Evolutionary conservation across 2,113 vertebrate species (phyloP).

Genomic region (Nematolebias whitei): DNA sequence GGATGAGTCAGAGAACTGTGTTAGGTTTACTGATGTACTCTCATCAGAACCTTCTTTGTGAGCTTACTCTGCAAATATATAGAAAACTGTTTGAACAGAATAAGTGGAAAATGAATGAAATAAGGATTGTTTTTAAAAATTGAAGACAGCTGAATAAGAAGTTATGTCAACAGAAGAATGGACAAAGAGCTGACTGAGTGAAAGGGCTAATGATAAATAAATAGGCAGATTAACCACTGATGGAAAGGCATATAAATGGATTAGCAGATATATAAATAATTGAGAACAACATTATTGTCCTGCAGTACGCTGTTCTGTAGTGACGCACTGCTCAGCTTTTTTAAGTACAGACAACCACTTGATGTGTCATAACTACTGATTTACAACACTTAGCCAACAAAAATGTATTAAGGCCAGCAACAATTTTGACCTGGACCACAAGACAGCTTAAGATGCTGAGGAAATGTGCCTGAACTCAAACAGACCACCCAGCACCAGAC

Average conservation of each 20-base stretch:
- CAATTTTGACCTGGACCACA: background rate
- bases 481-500: no score
- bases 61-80: slow-evolving; percentile 29
- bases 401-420: no score
- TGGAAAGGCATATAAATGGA: slow-evolving; percentile 24
- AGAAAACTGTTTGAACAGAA: slow-evolving; percentile 21
- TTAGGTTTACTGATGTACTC: background rate
- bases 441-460: background rate
- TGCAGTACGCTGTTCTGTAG: slow-evolving; percentile 2
- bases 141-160: slow-evolving; percentile 35
- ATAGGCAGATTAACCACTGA: slow-evolving; percentile 34
- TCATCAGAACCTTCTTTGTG: slow-evolving; percentile 12
- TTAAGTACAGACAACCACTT: background rate
- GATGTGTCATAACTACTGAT: background rate
- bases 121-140: slow-evolving; percentile 17
- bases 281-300: slow-evolving; percentile 31
- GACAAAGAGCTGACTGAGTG: slow-evolving; percentile 25
- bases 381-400: background rate
- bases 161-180: slow-evolving; percentile 30
- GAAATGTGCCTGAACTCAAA: no score
- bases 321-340: background rate
- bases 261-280: slow-evolving; percentile 34
- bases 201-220: slow-evolving; percentile 34
- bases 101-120: slow-evolving; percentile 12
- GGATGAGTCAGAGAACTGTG: background rate